These are phyloP conservation scores for Drosophila pseudoananassae DNA, from an alignment of 1,140 invertebrate genomes.

Conservation along the genomic window DNA sequence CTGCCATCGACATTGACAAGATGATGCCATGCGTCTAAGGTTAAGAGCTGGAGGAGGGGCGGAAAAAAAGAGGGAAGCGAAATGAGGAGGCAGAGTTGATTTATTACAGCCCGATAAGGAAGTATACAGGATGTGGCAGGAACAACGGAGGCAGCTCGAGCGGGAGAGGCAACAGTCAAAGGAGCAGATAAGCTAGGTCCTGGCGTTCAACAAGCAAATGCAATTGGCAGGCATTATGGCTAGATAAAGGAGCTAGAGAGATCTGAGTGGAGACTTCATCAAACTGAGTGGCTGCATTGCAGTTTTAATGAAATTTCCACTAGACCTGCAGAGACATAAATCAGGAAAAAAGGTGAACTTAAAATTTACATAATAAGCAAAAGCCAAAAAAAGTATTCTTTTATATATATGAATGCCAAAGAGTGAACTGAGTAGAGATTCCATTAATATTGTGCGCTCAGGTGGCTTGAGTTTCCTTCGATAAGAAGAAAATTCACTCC, in stretches of 20 bases:
- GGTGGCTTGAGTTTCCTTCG: conserved; percentile 39
- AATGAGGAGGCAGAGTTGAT: conserved; percentile 57
- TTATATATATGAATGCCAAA: conserved; percentile 24
- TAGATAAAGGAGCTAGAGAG: conserved; percentile 43
- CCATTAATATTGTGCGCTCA: conserved; percentile 68
- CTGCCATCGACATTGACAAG: conserved; percentile 66
- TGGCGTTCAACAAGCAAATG: conserved; percentile 49
- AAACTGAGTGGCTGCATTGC: conserved; percentile 61
- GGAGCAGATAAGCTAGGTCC: conserved; percentile 2
- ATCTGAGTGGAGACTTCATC: conserved; percentile 50
- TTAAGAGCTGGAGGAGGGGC: conserved; percentile 29
- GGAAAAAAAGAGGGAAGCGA: conserved; percentile 20
- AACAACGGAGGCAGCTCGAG: conserved; percentile 25
- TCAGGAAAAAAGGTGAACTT: conserved; percentile 32
- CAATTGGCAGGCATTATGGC: conserved; percentile 71
- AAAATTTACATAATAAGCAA: conserved; percentile 67
- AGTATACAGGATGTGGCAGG: conserved; percentile 2
- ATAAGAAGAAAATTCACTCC: conserved; percentile 53
- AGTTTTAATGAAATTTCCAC: conserved; percentile 66
- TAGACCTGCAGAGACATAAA: conserved; percentile 20
- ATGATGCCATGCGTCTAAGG: conserved; percentile 60
- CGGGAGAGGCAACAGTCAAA: background rate
- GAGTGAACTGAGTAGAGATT: conserved; percentile 32
- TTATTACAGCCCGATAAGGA: conserved; percentile 68
- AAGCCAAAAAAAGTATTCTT: conserved; percentile 12